Base-by-base conservation (phyloP, 2,113 vertebrate species). In the Zeus faber region DNA sequence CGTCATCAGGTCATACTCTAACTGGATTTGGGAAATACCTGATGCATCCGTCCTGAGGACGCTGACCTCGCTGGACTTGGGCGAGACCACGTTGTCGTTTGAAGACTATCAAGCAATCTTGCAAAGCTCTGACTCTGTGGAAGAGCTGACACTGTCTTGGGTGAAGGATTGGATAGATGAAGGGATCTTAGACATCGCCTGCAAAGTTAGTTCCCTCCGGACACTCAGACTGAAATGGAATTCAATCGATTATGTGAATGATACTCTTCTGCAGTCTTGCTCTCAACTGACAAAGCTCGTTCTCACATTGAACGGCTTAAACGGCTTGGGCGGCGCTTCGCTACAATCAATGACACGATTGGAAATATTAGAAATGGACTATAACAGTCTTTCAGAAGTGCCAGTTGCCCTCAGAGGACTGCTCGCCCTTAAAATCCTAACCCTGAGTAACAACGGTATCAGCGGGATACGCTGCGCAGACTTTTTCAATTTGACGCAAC, bases 401-500 rank as follows among this genome's bases (percentile, higher is more conserved):
- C 72, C 72, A 0, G 10, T 13, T 14, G 45, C 49, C 5, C 29
- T 80, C 29, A 58, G 40, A 13, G 24, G 39, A 37, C 49, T 84
- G 21, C 17, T 44, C 7, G 31, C 22, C 2, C 61, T 88, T 6
- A 20, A 69, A 43, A 54, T n/a, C 22, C n/a, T 87, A 4, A 45
- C 74, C 11, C 65, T 87, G 14, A 71, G 57, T 14, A 45, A 8
- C 21, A 88, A 88, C 44, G 8, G 11, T 1, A 83, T 88, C 26
- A 9, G 4, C 0, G 16, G 14, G 0, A 31, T 88, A 1, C 29
- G 21, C 10, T 74, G 79, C 47, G 39, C 17, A 0, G 77, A 82
- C 33, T 83, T 87, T 16, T 13, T 21, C 16, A 62, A 77, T 40
- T 40, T 80, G 10, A 66, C 49, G 2, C 23, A 27, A 1, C 31